Evolutionary conservation across 1,140 invertebrate genomes (phyloP), one percentile per base, ranked within the genome.

Genomic region (Helicorthomorpha holstii): DNA sequence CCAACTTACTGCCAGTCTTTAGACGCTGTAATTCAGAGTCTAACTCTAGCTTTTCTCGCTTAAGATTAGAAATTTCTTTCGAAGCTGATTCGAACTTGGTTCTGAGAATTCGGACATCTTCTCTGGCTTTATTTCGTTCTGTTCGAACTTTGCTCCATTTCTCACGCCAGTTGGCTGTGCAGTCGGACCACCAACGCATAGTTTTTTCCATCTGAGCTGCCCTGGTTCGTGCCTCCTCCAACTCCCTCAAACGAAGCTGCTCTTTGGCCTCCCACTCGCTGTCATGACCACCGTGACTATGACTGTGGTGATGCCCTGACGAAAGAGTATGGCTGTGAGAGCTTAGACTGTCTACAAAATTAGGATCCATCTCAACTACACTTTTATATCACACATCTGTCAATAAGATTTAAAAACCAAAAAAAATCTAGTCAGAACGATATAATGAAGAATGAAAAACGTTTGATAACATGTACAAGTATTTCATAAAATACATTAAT

Each of bases 171-270:
- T 86, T 85, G 14, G 82, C 81, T 0, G 91, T 95, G 64, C 85
- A 89, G 58, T 87, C 84, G 0, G 82, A 85, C 92, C 92, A 97
- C 92, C 92, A 97, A 49, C 88, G 73, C 89, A 97, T 96, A 0
- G 93, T 97, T 69, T 97, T 97, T 65, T 97, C 92, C 92, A 97
- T 96, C 67, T 97, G 92, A 0, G 87, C 81, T 2, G 88, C 88
- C 52, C 91, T 67, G 1, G 88, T 86, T 55, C 87, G 71, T 0
- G 89, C 87, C 63, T 96, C 89, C 58, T 93, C 85, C 52, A 95
- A 66, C 64, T 95, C 90, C 53, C 85, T 68, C 63, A 85, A 57
- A 23, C 65, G 58, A 53, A 68, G 54, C 45, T 69, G 66, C 50
- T 71, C 68, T 49, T 61, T 64, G 24, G 62, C 59, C 54, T 67